These are phyloP conservation scores for Philhelius pedissequus DNA, from an alignment of 2,888 invertebrate genomes.

Conservation along the genomic window DNA sequence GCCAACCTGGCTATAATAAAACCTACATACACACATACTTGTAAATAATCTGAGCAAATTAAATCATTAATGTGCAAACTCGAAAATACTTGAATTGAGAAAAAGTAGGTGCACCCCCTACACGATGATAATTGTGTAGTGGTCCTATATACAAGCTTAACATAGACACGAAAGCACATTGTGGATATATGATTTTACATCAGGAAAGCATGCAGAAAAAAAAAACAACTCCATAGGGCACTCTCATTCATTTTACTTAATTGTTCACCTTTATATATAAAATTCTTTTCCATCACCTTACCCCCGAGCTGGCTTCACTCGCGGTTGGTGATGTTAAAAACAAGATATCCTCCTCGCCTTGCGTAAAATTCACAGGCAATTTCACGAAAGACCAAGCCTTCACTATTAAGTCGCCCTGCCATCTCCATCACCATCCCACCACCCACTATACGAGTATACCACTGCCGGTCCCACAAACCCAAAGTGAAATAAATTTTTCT, in stretches of 20 bases:
- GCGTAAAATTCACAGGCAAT: slow-evolving; percentile 11
- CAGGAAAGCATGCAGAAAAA: no score
- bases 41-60: slow-evolving; percentile 54
- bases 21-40: background rate
- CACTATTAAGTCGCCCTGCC: background rate
- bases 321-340: slow-evolving; percentile 17
- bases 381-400: slow-evolving; percentile 33
- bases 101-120: background rate
- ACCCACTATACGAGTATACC: no score
- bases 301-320: no score
- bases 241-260: slow-evolving; percentile 58
- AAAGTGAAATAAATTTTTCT: slow-evolving; percentile 51
- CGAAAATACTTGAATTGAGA: slow-evolving; percentile 51
- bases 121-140: background rate
- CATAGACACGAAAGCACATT: background rate
- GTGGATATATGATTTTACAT: background rate
- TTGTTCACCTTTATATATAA: slow-evolving; percentile 49
- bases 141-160: background rate
- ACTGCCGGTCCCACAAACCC: background rate
- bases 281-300: background rate
- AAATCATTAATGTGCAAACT: slow-evolving; percentile 63
- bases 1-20: background rate
- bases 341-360: slow-evolving; percentile 3
- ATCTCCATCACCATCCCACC: background rate
- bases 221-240: slow-evolving; percentile 43